Percentiles rank a stretch among this genome's conserved stretches.
Conservation (phyloP, 2,797 vertebrate species). For the Smutsia gigantea region DNA sequence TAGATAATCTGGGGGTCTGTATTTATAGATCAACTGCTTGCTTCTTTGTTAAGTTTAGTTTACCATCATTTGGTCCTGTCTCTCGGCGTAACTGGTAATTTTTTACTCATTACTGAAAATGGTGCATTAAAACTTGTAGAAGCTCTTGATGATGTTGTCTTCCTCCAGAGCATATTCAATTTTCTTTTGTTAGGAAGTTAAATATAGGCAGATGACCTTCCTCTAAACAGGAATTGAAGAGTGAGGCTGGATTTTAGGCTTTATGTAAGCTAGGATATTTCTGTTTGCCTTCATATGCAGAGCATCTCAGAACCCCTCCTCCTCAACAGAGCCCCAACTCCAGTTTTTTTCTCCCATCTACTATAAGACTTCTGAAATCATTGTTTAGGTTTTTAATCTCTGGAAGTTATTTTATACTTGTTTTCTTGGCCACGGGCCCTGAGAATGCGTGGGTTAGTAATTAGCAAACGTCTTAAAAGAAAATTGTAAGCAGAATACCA, state of each 20-base stretch:
- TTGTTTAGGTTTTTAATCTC: not conserved
- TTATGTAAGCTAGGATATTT: not conserved
- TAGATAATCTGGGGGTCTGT: not conserved
- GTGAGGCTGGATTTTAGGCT: not conserved
- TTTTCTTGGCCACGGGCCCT: constrained; percentile 7
- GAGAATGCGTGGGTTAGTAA: not conserved
- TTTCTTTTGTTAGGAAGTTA: not conserved
- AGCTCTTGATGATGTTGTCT: not conserved
- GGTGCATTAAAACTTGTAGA: not conserved
- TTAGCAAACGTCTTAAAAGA: not conserved
- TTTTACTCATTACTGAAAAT: not conserved
- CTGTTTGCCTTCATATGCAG: not conserved
- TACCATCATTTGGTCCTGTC: not conserved
- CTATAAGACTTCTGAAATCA: not conserved
- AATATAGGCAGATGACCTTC: not conserved
- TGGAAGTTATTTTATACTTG: not conserved
- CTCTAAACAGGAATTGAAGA: not conserved
- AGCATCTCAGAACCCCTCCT: not conserved
- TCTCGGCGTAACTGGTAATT: not conserved
- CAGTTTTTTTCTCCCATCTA: not conserved
- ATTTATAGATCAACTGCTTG: not conserved
- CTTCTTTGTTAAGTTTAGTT: not conserved
- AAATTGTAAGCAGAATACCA: not conserved
- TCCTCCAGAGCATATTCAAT: not conserved
- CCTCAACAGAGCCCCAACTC: not conserved